A percentile compares a stretch with the other conserved stretches of the same genome.
These are phyloP conservation scores for Lonchura striata DNA, from an alignment of 2,113 vertebrate genomes.

Conservation along the genomic window DNA sequence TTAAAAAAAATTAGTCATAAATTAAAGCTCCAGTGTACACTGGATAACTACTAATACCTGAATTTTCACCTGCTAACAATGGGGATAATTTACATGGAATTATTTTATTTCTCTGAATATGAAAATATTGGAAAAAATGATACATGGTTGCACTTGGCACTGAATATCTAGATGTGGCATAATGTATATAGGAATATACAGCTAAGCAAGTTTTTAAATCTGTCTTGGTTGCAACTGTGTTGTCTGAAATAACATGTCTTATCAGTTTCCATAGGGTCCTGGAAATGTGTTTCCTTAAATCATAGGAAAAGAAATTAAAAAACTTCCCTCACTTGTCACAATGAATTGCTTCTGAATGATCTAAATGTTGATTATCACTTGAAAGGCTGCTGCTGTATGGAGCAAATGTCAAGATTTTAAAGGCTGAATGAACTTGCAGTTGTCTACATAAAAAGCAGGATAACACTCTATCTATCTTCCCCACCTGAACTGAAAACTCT, in stretches of 20 bases:
- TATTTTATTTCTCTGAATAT: background rate
- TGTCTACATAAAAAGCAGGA: background rate
- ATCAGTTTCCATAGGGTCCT: background rate
- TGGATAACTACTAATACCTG: background rate
- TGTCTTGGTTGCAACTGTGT: background rate
- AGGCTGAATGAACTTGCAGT: background rate
- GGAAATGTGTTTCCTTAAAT: background rate
- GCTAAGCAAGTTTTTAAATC: background rate
- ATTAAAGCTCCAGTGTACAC: background rate
- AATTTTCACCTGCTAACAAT: background rate
- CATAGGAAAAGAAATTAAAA: background rate
- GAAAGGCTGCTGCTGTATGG: background rate
- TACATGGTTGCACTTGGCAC: background rate
- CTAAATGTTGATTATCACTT: background rate
- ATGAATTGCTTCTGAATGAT: background rate
- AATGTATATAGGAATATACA: background rate
- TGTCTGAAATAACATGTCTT: background rate
- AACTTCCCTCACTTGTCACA: background rate
- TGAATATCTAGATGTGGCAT: background rate
- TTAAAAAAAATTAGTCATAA: background rate
- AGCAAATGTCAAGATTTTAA: background rate
- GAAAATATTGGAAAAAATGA: background rate
- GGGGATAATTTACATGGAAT: background rate
- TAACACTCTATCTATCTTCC: background rate
- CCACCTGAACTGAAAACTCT: background rate